Evolutionary conservation across 2,888 invertebrate genomes (phyloP).

Genomic region (Ptychoptera albimana): DNA sequence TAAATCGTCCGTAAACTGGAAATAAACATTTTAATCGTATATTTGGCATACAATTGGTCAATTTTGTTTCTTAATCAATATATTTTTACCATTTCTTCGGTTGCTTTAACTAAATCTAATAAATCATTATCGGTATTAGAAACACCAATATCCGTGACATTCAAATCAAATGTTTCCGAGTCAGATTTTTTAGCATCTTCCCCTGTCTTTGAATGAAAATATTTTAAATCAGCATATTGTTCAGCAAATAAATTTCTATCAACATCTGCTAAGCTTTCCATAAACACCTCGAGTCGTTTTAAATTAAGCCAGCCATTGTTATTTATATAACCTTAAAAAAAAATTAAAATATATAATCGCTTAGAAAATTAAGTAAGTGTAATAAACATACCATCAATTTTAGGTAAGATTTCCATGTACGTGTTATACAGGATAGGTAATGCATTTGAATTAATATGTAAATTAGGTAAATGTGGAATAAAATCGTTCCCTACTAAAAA

Average conservation of each 20-base stretch:
- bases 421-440: slow-evolving; percentile 72
- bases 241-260: slow-evolving; percentile 64
- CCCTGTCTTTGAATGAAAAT: slow-evolving; percentile 51
- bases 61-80: no score
- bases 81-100: slow-evolving; percentile 39
- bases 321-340: slow-evolving; percentile 71
- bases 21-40: slow-evolving; percentile 6
- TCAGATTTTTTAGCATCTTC: slow-evolving; percentile 13
- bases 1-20: no score
- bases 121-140: slow-evolving; percentile 33
- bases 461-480: slow-evolving; percentile 86
- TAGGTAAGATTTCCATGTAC: slow-evolving; percentile 75
- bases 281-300: slow-evolving; percentile 67
- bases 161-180: not conserved
- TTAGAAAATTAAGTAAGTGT: slow-evolving; percentile 1
- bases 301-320: slow-evolving; percentile 75
- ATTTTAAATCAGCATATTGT: slow-evolving; percentile 65
- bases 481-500: slow-evolving; percentile 97
- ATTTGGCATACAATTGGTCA: slow-evolving; percentile 1
- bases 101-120: slow-evolving; percentile 43
- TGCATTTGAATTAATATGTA: slow-evolving; percentile 86
- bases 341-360: slow-evolving; percentile 3
- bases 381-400: slow-evolving; percentile 54
- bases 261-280: slow-evolving; percentile 54
- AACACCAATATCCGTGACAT: not conserved